Percentiles rank a stretch among this genome's conserved stretches.
Evolutionary conservation across 2,797 vertebrate genomes (phyloP).

Genomic region (Diglossa cyanea): DNA sequence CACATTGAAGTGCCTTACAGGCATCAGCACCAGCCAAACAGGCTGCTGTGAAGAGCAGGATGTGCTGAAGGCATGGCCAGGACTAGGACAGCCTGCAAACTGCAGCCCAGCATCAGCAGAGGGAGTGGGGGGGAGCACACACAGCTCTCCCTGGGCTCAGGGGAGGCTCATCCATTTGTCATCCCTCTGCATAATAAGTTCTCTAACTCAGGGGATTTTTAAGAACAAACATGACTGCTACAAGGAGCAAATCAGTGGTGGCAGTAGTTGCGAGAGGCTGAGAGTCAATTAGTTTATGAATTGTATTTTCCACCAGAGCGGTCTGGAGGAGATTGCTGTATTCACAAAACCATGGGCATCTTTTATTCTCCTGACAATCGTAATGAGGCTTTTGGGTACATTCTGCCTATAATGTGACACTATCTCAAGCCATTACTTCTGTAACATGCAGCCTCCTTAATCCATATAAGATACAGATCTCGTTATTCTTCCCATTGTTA

Average conservation of each 20-base stretch:
- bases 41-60: background rate
- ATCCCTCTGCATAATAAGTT: background rate
- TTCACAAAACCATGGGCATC: constrained; percentile 1
- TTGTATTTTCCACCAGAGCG: background rate
- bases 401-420: background rate
- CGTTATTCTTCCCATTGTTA: constrained; percentile 16
- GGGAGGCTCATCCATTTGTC: background rate
- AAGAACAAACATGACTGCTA: background rate
- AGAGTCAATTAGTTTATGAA: constrained; percentile 41
- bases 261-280: background rate
- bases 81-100: background rate
- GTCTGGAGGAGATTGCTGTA: background rate
- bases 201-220: background rate
- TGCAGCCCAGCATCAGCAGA: background rate
- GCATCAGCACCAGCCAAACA: background rate
- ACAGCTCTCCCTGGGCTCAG: background rate
- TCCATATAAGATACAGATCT: background rate
- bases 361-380: constrained; percentile 8
- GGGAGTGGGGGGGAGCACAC: accelerated
- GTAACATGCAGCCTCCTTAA: background rate
- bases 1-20: background rate
- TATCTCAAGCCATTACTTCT: background rate
- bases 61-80: background rate
- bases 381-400: constrained; percentile 15
- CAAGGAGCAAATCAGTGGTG: background rate